phyloP scores from a whole-genome alignment of 2,888 invertebrate species.

The Griposia aprilina region DNA sequence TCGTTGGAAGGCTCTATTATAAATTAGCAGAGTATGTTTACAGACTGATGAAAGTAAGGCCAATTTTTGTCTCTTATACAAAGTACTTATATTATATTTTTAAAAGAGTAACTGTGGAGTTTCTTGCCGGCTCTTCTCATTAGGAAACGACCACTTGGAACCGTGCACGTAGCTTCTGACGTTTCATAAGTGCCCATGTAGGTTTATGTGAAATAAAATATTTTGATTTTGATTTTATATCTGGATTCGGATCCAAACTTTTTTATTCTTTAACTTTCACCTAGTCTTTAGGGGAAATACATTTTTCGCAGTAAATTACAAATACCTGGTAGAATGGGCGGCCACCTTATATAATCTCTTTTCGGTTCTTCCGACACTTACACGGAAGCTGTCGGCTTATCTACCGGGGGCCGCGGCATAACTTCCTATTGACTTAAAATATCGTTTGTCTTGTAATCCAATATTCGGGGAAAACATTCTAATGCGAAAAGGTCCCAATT shows the following conservation, averaged over 20 bases:
- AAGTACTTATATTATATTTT: neutral
- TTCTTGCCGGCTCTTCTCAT: no score
- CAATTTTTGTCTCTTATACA: no score
- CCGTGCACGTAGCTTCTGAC: no score
- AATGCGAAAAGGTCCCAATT: slow-evolving; percentile 59
- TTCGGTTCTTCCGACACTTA: slow-evolving; percentile 42
- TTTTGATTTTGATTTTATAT: no score
- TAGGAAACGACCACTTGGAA: no score
- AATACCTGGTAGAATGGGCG: slow-evolving; percentile 21
- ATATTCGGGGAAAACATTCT: slow-evolving; percentile 62
- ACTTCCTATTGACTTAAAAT: slow-evolving; percentile 64
- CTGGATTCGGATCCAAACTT: neutral
- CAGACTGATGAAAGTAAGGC: no score
- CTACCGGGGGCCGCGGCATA: slow-evolving; percentile 41
- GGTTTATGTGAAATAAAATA: no score
- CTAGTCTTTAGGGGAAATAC: neutral
- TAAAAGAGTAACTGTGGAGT: no score
- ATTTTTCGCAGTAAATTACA: slow-evolving; percentile 39
- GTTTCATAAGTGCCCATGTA: no score
- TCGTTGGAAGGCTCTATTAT: neutral
- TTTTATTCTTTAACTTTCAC: neutral
- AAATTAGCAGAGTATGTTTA: neutral
- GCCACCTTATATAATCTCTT: slow-evolving; percentile 37
- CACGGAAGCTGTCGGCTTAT: slow-evolving; percentile 54
- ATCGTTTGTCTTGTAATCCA: slow-evolving; percentile 64